These are phyloP conservation scores for Trematomus bernacchii DNA, from an alignment of 2,797 vertebrate genomes.

Conservation along the genomic window DNA sequence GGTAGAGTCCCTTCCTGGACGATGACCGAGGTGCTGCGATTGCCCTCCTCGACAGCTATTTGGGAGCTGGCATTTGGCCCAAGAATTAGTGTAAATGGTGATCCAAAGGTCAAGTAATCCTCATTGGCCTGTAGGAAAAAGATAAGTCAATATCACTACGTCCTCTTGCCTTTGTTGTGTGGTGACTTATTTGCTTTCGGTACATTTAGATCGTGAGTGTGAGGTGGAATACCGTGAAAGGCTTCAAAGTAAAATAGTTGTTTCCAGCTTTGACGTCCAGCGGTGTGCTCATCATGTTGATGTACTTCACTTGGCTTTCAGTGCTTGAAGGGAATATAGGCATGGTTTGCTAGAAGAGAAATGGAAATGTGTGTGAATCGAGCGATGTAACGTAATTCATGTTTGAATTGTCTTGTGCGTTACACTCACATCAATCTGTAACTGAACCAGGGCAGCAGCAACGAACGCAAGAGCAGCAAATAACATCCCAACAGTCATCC, in stretches of 20 bases:
- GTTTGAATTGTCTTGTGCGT: not conserved
- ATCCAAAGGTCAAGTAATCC: slow-evolving; percentile 61
- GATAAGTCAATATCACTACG: not conserved
- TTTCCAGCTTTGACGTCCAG: slow-evolving; percentile 20
- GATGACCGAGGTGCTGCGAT: slow-evolving; percentile 66
- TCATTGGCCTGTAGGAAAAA: slow-evolving; percentile 57
- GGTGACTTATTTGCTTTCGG: not conserved
- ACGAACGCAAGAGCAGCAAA: slow-evolving; percentile 94
- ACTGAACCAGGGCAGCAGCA: slow-evolving; percentile 90
- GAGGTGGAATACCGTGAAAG: slow-evolving; percentile 59
- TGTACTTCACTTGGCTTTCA: slow-evolving; percentile 85
- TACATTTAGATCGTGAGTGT: not conserved
- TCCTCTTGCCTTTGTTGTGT: not conserved
- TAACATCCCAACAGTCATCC: slow-evolving; percentile 95
- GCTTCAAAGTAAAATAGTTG: rapidly evolving
- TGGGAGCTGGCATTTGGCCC: rapidly evolving
- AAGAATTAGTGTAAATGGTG: rapidly evolving
- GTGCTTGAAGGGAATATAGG: slow-evolving; percentile 85
- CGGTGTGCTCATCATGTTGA: slow-evolving; percentile 78
- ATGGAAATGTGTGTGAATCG: not conserved
- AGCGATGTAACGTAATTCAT: not conserved
- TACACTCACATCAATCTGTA: slow-evolving; percentile 93
- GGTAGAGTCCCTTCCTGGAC: rapidly evolving
- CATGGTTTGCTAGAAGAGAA: slow-evolving; percentile 83
- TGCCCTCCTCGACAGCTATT: rapidly evolving